A percentile compares a stretch with the other conserved stretches of the same genome.
Conservation (phyloP, 2,888 invertebrate genomes). For the Elegia similella region DNA sequence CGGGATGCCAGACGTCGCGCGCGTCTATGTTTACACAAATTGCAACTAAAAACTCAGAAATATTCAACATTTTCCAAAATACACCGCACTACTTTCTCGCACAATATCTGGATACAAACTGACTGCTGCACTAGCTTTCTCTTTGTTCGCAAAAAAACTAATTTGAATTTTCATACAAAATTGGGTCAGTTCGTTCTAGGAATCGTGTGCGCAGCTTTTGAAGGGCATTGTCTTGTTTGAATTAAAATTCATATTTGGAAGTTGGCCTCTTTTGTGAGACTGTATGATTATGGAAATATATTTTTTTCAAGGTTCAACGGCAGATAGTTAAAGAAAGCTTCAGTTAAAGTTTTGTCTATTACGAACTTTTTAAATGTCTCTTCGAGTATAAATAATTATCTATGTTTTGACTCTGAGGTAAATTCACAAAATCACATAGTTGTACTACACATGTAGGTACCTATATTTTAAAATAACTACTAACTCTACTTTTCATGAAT, state of each 20-base stretch:
- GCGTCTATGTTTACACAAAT: slow-evolving; percentile 43
- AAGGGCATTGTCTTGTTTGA: slow-evolving; percentile 33
- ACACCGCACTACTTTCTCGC: slow-evolving; percentile 62
- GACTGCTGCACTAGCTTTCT: slow-evolving; percentile 62
- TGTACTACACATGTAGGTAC: too few species aligned
- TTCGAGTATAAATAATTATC: too few species aligned
- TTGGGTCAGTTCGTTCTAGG: slow-evolving; percentile 68
- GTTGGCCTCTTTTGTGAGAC: slow-evolving; percentile 21
- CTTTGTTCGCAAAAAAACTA: slow-evolving; percentile 69
- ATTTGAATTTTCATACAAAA: slow-evolving; percentile 77
- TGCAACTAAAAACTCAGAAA: slow-evolving; percentile 37
- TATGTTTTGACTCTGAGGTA: too few species aligned
- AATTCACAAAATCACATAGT: too few species aligned
- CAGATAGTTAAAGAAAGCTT: not conserved
- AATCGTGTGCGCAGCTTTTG: slow-evolving; percentile 47
- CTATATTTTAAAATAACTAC: too few species aligned
- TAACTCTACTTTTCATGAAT: too few species aligned
- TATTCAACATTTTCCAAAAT: slow-evolving; percentile 40
- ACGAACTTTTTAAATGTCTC: too few species aligned
- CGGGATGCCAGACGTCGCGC: slow-evolving; percentile 35
- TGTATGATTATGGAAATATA: slow-evolving; percentile 2
- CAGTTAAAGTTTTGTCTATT: not conserved
- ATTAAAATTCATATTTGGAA: slow-evolving; percentile 23
- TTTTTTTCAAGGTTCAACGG: not conserved
- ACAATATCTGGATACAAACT: slow-evolving; percentile 60